These are phyloP conservation scores for Cephus pulcher DNA, from an alignment of 2,888 invertebrate species.

Conservation along the genomic window DNA sequence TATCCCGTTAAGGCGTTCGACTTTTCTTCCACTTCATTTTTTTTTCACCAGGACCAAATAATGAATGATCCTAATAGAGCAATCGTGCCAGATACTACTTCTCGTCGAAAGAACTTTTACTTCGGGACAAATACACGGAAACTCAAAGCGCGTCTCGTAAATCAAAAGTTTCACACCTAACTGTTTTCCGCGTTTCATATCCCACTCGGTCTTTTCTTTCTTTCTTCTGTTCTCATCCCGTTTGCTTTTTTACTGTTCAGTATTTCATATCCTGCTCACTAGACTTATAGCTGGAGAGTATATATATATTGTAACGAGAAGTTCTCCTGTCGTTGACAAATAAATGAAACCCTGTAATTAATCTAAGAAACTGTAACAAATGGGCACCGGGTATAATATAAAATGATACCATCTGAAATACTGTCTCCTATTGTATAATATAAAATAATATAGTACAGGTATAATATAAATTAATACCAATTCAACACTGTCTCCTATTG, in stretches of 20 bases:
- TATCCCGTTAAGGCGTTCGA: neutral
- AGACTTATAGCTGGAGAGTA: neutral
- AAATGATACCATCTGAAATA: no score
- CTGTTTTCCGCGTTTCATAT: neutral
- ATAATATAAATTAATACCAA: no score
- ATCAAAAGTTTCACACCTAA: constrained; percentile 50
- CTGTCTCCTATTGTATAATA: no score
- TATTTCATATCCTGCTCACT: constrained; percentile 2
- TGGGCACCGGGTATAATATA: no score
- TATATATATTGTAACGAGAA: no score
- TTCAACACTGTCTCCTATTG: no score
- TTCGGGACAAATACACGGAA: constrained; percentile 27
- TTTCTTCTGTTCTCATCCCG: neutral
- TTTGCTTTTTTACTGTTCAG: neutral
- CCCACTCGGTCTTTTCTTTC: no score
- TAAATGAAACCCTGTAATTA: no score
- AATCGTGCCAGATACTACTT: constrained; percentile 31
- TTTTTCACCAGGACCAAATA: constrained; percentile 36
- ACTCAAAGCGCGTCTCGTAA: constrained; percentile 30
- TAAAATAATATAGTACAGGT: no score
- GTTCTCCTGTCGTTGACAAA: no score
- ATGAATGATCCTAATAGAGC: constrained; percentile 52
- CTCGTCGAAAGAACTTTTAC: constrained; percentile 35
- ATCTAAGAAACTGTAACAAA: no score
- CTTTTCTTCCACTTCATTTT: constrained; percentile 11